Evolutionary conservation across 2,888 invertebrate genomes (phyloP).

Genomic region (Leucozona laternaria): DNA sequence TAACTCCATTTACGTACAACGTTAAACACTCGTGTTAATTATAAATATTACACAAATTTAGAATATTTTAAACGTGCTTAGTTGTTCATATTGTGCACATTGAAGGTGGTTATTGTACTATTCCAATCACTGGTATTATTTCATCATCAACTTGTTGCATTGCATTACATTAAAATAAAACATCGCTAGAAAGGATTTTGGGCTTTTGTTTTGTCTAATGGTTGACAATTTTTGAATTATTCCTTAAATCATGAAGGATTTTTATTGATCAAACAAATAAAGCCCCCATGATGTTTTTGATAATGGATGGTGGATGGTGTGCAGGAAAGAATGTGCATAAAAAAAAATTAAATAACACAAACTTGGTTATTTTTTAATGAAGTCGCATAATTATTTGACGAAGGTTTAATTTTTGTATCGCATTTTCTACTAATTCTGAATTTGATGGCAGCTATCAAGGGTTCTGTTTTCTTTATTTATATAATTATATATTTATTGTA

Average conservation of each 20-base stretch:
- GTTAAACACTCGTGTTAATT: neutral
- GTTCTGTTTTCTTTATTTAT: too few relatives aligned
- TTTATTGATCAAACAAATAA: conserved; percentile 31
- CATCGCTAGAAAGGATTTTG: neutral
- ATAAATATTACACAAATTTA: neutral
- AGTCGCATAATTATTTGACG: neutral
- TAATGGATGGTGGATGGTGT: neutral
- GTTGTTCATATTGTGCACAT: too few relatives aligned
- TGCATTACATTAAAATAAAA: neutral
- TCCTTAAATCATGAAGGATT: neutral
- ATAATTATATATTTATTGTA: too few relatives aligned
- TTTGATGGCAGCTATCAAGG: too few relatives aligned
- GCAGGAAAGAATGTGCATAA: neutral
- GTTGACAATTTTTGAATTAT: conserved; percentile 2
- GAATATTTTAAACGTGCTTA: neutral
- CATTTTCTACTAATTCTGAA: too few relatives aligned
- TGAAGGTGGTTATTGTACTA: too few relatives aligned
- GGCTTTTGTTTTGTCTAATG: neutral
- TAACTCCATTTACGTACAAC: neutral
- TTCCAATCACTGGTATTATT: too few relatives aligned
- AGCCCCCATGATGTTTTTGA: neutral
- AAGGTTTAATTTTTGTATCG: too few relatives aligned
- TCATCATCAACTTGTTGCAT: neutral
- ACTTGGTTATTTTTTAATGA: neutral
- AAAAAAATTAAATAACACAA: neutral